Percentiles rank a stretch among this genome's conserved stretches.
phyloP scores from a whole-genome alignment of 1,140 invertebrate species.

The Amyelois transitella region DNA sequence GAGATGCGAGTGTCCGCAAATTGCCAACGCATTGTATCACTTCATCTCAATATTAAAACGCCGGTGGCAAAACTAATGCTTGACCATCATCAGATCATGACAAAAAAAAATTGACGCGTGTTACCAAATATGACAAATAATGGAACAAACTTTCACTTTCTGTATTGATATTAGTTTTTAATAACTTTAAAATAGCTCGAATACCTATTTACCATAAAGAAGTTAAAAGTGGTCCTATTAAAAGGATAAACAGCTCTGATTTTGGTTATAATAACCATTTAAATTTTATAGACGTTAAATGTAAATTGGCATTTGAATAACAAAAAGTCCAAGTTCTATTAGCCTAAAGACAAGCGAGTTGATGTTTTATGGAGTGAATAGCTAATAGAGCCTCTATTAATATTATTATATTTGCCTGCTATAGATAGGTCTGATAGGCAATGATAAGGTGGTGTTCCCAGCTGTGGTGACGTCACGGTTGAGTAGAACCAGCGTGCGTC shows the following conservation, averaged over 20 bases:
- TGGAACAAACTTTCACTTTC: slow-evolving; percentile 35
- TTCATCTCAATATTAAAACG: slow-evolving; percentile 12
- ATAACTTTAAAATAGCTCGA: background rate
- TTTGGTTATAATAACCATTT: slow-evolving; percentile 11
- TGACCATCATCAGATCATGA: background rate
- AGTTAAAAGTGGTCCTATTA: slow-evolving; percentile 29
- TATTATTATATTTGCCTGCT: slow-evolving; percentile 1
- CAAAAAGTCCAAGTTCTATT: background rate
- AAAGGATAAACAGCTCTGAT: slow-evolving; percentile 14
- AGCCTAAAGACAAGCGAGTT: background rate
- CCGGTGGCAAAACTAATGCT: slow-evolving; percentile 5
- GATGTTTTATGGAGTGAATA: background rate
- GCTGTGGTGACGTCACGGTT: slow-evolving; percentile 52
- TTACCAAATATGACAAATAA: background rate
- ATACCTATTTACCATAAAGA: slow-evolving; percentile 1
- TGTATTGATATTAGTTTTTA: slow-evolving; percentile 10
- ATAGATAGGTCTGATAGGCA: slow-evolving; percentile 14
- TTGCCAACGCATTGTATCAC: slow-evolving; percentile 43
- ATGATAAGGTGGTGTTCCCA: slow-evolving; percentile 39
- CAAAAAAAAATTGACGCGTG: background rate
- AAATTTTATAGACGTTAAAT: slow-evolving; percentile 16
- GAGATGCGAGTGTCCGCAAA: slow-evolving; percentile 55
- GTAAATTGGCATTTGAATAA: slow-evolving; percentile 17
- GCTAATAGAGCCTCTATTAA: no score
- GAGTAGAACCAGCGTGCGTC: slow-evolving; percentile 37